Evolutionary conservation across 2,797 vertebrate species (phyloP).

Genomic region (Pseudotriccus pelzelni): DNA sequence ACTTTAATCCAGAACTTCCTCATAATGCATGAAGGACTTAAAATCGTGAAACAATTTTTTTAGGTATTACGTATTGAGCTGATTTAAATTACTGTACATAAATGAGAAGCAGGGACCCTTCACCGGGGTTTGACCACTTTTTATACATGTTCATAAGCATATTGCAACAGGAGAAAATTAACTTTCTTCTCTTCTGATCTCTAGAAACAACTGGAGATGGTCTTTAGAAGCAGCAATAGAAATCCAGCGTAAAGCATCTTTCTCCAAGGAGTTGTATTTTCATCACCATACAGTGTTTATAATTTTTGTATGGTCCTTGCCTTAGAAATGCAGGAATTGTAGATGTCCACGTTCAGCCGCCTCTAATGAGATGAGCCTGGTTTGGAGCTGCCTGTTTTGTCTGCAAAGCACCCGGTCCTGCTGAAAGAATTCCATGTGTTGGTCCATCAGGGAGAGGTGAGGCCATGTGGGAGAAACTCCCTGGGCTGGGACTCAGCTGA

Average conservation of each 20-base stretch:
- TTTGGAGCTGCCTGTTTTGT: background rate
- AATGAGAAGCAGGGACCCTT: conserved; percentile 78
- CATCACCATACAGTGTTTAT: conserved; percentile 56
- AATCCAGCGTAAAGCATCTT: conserved; percentile 68
- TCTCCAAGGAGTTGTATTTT: conserved; percentile 68
- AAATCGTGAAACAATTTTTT: conserved; percentile 76
- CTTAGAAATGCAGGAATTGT: conserved; percentile 54
- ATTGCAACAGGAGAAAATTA: conserved; percentile 64
- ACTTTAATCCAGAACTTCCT: conserved; percentile 82
- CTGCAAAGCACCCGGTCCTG: background rate
- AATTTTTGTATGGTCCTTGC: conserved; percentile 64
- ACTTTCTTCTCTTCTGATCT: conserved; percentile 69
- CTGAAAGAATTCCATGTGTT: background rate
- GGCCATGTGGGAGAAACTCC: background rate
- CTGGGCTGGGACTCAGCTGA: background rate
- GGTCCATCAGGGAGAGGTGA: background rate
- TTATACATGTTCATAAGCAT: conserved; percentile 80
- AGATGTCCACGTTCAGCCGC: background rate
- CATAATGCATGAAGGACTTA: conserved; percentile 85
- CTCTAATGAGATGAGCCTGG: background rate
- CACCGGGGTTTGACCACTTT: conserved; percentile 81
- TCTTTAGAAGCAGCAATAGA: conserved; percentile 80
- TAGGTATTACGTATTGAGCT: conserved; percentile 82
- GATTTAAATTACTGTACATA: conserved; percentile 96
- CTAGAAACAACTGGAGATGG: conserved; percentile 62